These are phyloP conservation scores for Decapterus maruadsi DNA, from an alignment of 2,797 vertebrate genomes.

Conservation along the genomic window DNA sequence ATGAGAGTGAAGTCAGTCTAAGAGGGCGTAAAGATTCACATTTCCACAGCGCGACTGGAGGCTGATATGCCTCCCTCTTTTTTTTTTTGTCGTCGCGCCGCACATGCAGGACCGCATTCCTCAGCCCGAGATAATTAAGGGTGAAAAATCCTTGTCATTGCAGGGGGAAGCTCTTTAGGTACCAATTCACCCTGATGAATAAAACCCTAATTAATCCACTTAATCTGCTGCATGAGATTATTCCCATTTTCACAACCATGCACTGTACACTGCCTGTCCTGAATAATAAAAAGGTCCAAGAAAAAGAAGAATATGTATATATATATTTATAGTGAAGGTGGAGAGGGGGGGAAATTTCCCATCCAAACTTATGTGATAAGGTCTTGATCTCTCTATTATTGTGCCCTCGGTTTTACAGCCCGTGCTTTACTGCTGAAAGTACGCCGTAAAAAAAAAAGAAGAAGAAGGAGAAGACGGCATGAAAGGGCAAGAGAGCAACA, in stretches of 20 bases:
- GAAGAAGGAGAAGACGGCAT: slow-evolving; percentile 21
- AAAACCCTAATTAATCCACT: slow-evolving; percentile 86
- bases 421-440: slow-evolving; percentile 35
- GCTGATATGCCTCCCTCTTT: slow-evolving; percentile 13
- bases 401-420: slow-evolving; percentile 53
- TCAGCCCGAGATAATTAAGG: slow-evolving; percentile 79
- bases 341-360: slow-evolving; percentile 34
- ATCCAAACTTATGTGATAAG: slow-evolving; percentile 69
- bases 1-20: not conserved
- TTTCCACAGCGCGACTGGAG: slow-evolving; percentile 46
- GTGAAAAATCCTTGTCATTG: slow-evolving; percentile 82
- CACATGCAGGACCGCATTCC: slow-evolving; percentile 60
- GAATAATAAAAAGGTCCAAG: slow-evolving; percentile 75
- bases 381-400: slow-evolving; percentile 75
- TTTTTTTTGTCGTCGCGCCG: slow-evolving; percentile 15
- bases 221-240: slow-evolving; percentile 85
- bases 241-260: slow-evolving; percentile 71
- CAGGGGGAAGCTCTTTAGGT: slow-evolving; percentile 82
- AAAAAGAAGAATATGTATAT: not conserved
- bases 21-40: slow-evolving; percentile 32
- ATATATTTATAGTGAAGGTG: not conserved
- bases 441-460: slow-evolving; percentile 23
- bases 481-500: slow-evolving; percentile 68
- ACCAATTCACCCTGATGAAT: slow-evolving; percentile 84
- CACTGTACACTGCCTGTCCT: slow-evolving; percentile 69